Evolutionary conservation across 2,113 vertebrate species (phyloP).

Genomic region (Lampris megalopsis): DNA sequence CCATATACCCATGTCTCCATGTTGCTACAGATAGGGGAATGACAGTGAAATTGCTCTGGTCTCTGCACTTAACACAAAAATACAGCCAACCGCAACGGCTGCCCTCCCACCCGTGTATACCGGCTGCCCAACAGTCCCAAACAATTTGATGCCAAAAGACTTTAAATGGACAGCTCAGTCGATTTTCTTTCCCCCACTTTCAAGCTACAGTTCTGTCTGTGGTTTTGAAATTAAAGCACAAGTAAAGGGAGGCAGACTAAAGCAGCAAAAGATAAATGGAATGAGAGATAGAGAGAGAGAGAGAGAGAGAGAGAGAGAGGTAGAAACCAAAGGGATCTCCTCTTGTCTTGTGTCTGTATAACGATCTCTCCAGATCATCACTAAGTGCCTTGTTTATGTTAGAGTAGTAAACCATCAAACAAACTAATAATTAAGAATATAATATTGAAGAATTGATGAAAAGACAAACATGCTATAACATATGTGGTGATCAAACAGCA

Average conservation of each 20-base stretch:
- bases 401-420: conserved; percentile 86
- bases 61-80: conserved; percentile 6
- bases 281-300: neutral
- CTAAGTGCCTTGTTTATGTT: conserved; percentile 85
- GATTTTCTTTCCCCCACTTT: conserved; percentile 1
- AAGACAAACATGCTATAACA: conserved; percentile 53
- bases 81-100: neutral
- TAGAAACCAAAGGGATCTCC: conserved; percentile 82
- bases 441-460: conserved; percentile 15
- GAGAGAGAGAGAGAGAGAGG: conserved; percentile 72
- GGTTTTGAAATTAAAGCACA: neutral
- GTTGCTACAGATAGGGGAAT: conserved; percentile 52
- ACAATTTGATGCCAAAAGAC: neutral
- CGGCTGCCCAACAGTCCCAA: neutral
- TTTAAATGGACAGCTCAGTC: neutral
- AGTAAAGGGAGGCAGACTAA: conserved; percentile 2
- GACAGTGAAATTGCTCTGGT: neutral
- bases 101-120: neutral
- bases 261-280: neutral
- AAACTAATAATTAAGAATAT: conserved; percentile 38
- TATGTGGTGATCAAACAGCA: neutral
- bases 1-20: conserved; percentile 6
- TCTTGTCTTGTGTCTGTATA: conserved; percentile 89
- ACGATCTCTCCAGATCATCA: conserved; percentile 87
- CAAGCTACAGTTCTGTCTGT: conserved; percentile 41